These are phyloP conservation scores for Egretta garzetta DNA, from an alignment of 2,113 vertebrate genomes.

Conservation along the genomic window DNA sequence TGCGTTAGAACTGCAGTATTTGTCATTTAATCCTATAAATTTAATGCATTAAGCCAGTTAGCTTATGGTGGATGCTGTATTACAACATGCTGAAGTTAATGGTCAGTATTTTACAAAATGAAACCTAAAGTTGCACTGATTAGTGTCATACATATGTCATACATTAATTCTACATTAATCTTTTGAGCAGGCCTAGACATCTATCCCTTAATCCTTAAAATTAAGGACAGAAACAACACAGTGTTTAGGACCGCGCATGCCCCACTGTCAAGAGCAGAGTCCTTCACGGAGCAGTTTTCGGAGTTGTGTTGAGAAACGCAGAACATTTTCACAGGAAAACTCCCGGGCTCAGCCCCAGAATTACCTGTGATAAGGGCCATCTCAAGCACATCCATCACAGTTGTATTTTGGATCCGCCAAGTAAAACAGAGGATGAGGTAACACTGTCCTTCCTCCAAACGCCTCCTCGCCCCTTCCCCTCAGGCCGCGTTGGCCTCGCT, in stretches of 20 bases:
- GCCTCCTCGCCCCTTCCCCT: neutral
- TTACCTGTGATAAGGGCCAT: neutral
- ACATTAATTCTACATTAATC: neutral
- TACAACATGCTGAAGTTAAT: neutral
- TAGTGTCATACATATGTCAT: neutral
- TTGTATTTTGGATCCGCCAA: neutral
- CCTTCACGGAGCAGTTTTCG: neutral
- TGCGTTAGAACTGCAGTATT: neutral
- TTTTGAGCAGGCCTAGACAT: neutral
- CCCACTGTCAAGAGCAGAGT: neutral
- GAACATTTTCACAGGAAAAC: neutral
- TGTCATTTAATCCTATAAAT: neutral
- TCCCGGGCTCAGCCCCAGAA: neutral
- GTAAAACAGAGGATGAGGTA: neutral
- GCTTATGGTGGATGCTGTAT: neutral
- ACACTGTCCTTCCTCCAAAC: neutral
- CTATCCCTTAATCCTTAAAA: neutral
- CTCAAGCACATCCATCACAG: neutral
- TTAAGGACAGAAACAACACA: neutral
- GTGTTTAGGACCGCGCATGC: neutral
- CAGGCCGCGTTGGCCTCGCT: neutral
- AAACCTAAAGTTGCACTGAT: neutral
- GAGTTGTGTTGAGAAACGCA: neutral
- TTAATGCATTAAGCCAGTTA: neutral
- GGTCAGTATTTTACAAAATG: neutral